Base-by-base conservation (phyloP, 1,140 invertebrate genomes). In the Listronotus bonariensis region DNA sequence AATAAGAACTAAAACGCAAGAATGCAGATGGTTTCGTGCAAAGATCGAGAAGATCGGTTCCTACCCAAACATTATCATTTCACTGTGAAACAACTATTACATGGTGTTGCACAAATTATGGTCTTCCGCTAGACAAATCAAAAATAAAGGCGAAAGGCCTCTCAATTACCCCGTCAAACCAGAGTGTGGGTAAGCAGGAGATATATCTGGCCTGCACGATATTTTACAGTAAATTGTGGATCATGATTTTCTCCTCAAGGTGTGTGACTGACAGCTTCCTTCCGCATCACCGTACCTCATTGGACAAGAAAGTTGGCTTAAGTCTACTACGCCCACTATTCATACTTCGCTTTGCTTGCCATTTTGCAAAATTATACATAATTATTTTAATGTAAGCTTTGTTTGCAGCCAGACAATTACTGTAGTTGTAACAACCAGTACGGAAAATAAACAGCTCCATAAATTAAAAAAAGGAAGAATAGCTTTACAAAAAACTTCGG, bases 91-190 rank as follows among this genome's bases (percentile, higher is more conserved):
- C 70, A 68, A 68, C 67, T 72, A 65, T 72, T 72, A 73, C 67
- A 72, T 65, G 67, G 70, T 70, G 68, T 61, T 66, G 70, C 70
- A 67, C 72, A 74, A 74, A 74, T 74, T 74, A 74, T 67, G 72
- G 72, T 74, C 65, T 74, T 74, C 72, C 72, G 70, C 68, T 69
- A 69, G 65, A 71, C 69, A 74, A 70, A 71, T 69, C 66, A 68
- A 70, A 74, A 72, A 68, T 68, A 38, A 53, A 65, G 38, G 57
- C 53, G 64, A 67, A 66, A 58, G 61, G 58, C 56, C 61, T 55
- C 59, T 64, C 72, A 73, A 73, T 73, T 73, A 73, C 53, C 38
- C 26, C 46, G 69, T 73, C 70, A 71, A 61, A 58, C 42, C 49
- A 53, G 53, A 65, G 57, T 69, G 71, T 70, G 66, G 68, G 71